phyloP scores from a whole-genome alignment of 2,113 vertebrate genomes.

The Cairina moschata region DNA sequence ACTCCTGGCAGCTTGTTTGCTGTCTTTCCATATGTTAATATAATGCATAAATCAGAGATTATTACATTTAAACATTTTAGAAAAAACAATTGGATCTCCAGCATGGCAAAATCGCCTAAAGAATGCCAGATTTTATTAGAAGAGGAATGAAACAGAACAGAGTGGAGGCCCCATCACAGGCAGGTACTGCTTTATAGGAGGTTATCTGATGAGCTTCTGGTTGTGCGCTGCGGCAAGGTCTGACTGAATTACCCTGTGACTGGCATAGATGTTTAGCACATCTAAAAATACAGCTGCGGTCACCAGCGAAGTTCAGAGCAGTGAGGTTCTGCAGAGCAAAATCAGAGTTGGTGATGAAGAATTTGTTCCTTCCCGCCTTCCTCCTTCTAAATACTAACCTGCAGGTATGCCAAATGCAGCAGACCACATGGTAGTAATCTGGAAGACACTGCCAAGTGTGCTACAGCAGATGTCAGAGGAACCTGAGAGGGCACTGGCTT shows the following conservation, averaged over 20 bases:
- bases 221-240: neutral
- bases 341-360: neutral
- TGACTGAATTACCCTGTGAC: neutral
- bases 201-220: neutral
- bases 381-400: neutral
- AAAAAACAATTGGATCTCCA: neutral
- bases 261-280: neutral
- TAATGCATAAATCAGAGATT: neutral
- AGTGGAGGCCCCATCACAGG: neutral
- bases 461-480: neutral
- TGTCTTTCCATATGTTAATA: neutral
- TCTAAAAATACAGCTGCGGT: conserved; percentile 21
- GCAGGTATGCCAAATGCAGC: accelerated
- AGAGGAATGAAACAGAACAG: neutral
- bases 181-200: neutral
- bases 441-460: neutral
- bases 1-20: neutral
- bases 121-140: neutral
- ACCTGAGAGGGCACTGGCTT: neutral
- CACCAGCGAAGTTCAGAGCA: conserved; percentile 22
- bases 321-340: neutral
- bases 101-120: neutral
- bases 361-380: neutral
- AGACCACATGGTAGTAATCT: neutral
- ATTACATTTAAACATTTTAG: neutral